phyloP scores from a whole-genome alignment of 2,113 vertebrate species.

The Sinocyclocheilus maitianheensis region DNA sequence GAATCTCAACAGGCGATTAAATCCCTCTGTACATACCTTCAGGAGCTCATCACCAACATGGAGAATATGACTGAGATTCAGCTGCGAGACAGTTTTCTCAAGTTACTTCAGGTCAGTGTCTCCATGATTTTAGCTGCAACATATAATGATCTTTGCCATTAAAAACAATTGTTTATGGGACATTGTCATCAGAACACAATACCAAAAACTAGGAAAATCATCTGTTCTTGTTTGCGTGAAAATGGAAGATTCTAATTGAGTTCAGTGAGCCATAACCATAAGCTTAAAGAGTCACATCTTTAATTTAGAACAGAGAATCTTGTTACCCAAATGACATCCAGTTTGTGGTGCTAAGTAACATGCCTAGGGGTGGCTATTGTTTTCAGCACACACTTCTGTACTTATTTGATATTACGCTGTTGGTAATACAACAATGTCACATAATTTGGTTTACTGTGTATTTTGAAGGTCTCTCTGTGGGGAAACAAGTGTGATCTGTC shows the following conservation, averaged over 20 bases:
- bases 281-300: background rate
- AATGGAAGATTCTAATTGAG: background rate
- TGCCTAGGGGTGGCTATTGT: background rate
- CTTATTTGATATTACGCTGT: background rate
- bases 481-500: constrained; percentile 97
- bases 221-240: background rate
- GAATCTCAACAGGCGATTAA: constrained; percentile 85
- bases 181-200: background rate
- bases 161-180: background rate
- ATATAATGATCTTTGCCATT: background rate
- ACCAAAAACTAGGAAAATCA: background rate
- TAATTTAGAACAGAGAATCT: constrained; percentile 10
- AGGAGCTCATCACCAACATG: constrained; percentile 74
- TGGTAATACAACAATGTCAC: background rate
- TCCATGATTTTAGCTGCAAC: background rate
- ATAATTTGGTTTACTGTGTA: constrained; percentile 19
- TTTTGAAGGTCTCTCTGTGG: constrained; percentile 89
- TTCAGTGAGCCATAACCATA: background rate
- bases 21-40: constrained; percentile 80
- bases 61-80: constrained; percentile 72
- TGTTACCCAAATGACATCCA: background rate
- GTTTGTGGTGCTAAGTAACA: background rate
- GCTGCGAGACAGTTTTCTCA: constrained; percentile 79
- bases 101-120: constrained; percentile 84
- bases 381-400: background rate